These are phyloP conservation scores for Drosophila dunni DNA, from an alignment of 1,140 invertebrate genomes.

Conservation along the genomic window DNA sequence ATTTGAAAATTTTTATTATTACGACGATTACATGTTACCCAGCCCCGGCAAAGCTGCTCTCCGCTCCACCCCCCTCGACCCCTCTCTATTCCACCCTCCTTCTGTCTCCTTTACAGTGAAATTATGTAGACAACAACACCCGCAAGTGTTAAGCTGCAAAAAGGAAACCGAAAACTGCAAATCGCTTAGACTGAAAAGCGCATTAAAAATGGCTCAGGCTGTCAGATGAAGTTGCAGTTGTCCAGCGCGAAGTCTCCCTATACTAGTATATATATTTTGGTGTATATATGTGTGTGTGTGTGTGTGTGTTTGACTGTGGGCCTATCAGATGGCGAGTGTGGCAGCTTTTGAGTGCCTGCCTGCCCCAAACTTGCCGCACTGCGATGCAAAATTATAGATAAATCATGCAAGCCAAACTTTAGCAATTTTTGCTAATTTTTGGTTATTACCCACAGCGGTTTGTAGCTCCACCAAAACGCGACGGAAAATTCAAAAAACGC, in stretches of 20 bases:
- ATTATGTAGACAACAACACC: slow-evolving; percentile 80
- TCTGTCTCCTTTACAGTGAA: slow-evolving; percentile 25
- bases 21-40: slow-evolving; percentile 74
- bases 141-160: slow-evolving; percentile 82
- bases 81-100: background rate
- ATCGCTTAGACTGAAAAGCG: slow-evolving; percentile 64
- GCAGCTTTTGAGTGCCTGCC: slow-evolving; percentile 32
- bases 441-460: slow-evolving; percentile 81
- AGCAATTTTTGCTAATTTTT: slow-evolving; percentile 83
- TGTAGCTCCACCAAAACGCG: slow-evolving; percentile 55
- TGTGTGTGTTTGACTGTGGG: slow-evolving; percentile 58
- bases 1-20: slow-evolving; percentile 82
- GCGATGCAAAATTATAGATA: slow-evolving; percentile 81
- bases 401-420: slow-evolving; percentile 83
- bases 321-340: slow-evolving; percentile 76
- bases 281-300: slow-evolving; percentile 52
- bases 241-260: background rate
- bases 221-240: slow-evolving; percentile 46
- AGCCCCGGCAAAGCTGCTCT: background rate
- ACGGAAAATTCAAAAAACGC: slow-evolving; percentile 39
- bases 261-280: slow-evolving; percentile 26
- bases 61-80: background rate
- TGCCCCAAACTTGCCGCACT: slow-evolving; percentile 13
- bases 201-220: slow-evolving; percentile 77
- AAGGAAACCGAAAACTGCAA: slow-evolving; percentile 43